Conservation (phyloP, 1,140 invertebrate genomes). For the Drosophila varians region DNA sequence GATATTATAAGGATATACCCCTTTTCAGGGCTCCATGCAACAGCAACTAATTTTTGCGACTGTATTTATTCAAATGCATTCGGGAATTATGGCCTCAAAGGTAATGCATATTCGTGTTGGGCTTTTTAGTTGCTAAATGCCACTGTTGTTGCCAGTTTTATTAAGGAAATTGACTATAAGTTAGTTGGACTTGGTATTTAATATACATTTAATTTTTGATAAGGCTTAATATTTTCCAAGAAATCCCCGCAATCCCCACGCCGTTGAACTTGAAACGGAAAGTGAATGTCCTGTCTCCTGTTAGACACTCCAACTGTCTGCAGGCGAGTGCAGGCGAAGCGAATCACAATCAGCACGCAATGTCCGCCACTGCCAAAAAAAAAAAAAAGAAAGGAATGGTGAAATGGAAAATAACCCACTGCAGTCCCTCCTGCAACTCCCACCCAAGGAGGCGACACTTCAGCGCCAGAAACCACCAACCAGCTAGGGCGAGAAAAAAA, state of each 20-base stretch:
- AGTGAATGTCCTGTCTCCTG: slow-evolving; percentile 77
- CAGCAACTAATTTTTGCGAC: background rate
- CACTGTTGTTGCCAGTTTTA: slow-evolving; percentile 19
- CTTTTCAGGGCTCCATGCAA: too few relatives aligned
- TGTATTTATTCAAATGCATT: background rate
- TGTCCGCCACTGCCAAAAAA: slow-evolving; percentile 69
- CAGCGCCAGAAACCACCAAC: slow-evolving; percentile 20
- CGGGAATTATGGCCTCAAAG: slow-evolving; percentile 28
- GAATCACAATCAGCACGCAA: slow-evolving; percentile 76
- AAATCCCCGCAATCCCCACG: slow-evolving; percentile 23
- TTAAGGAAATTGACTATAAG: slow-evolving; percentile 19
- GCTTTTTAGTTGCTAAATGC: slow-evolving; percentile 43
- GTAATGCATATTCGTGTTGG: slow-evolving; percentile 38
- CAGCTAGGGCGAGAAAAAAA: slow-evolving; percentile 1
- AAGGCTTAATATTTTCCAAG: slow-evolving; percentile 13
- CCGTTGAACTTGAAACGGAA: slow-evolving; percentile 78
- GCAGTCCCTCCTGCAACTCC: slow-evolving; percentile 17
- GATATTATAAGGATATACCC: too few relatives aligned
- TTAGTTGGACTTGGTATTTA: slow-evolving; percentile 1
- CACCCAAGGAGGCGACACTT: slow-evolving; percentile 13
- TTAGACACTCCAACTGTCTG: slow-evolving; percentile 74
- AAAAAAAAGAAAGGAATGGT: background rate
- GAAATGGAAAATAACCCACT: slow-evolving; percentile 36
- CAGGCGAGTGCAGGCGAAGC: slow-evolving; percentile 55
- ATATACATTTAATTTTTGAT: background rate